These are phyloP conservation scores for Grapholita molesta DNA, from an alignment of 1,140 invertebrate species.

Conservation along the genomic window DNA sequence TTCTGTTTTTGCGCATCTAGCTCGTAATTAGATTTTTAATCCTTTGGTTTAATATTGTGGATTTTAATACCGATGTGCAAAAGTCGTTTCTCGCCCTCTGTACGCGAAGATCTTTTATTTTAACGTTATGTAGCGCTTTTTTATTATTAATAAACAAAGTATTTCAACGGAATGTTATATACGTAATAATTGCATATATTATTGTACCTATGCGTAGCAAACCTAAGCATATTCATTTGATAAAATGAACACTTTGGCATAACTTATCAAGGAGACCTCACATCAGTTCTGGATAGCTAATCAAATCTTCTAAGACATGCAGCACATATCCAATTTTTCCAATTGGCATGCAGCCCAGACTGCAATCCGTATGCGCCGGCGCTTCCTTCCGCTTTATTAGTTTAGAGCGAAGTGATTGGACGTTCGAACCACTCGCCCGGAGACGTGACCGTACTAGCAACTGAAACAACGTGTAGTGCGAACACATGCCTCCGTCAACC, in stretches of 20 bases:
- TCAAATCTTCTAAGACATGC: not conserved
- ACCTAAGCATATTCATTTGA: not conserved
- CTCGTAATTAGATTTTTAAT: constrained; percentile 24
- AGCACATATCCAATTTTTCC: constrained; percentile 8
- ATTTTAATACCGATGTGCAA: not conserved
- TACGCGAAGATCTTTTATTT: too few species aligned
- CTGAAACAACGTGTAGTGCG: constrained; percentile 3
- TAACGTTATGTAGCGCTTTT: too few species aligned
- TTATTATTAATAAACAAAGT: too few species aligned
- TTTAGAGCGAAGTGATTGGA: constrained; percentile 70
- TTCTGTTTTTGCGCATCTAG: constrained; percentile 5
- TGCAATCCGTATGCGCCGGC: constrained; percentile 57
- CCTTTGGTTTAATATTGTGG: not conserved
- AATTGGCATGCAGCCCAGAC: constrained; percentile 17
- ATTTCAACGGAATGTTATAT: too few species aligned
- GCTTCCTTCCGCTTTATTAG: constrained; percentile 67
- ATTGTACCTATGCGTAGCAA: too few species aligned
- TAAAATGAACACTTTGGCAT: not conserved
- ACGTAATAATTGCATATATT: too few species aligned
- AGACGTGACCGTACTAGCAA: constrained; percentile 52
- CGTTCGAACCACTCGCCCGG: constrained; percentile 47
- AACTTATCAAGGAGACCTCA: not conserved
- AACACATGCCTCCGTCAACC: not conserved
- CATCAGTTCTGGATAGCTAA: not conserved
- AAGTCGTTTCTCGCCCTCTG: too few species aligned